These are phyloP conservation scores for Miichthys miiuy DNA, from an alignment of 2,797 vertebrate genomes.

Conservation along the genomic window DNA sequence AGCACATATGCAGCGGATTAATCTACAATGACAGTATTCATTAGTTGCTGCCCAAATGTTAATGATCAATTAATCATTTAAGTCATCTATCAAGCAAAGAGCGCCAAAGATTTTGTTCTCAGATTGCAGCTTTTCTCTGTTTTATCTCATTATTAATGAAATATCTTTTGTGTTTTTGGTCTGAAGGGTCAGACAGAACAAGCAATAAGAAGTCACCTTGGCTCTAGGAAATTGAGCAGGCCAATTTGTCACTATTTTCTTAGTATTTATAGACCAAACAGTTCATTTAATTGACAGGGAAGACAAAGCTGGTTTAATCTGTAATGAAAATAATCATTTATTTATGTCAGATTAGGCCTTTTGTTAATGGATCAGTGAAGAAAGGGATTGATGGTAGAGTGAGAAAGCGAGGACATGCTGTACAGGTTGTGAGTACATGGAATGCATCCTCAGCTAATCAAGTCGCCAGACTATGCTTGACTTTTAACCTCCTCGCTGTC, in stretches of 20 bases:
- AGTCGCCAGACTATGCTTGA: constrained; percentile 44
- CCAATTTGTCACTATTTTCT: not conserved
- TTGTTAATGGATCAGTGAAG: not conserved
- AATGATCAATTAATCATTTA: constrained; percentile 1
- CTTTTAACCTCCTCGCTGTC: constrained; percentile 62
- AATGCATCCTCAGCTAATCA: constrained; percentile 35
- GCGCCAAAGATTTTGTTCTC: not conserved
- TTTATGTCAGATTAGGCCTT: not conserved
- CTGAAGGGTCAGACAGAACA: not conserved
- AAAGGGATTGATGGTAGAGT: not conserved
- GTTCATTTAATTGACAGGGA: not conserved
- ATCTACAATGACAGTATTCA: constrained; percentile 1
- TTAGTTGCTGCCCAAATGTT: not conserved
- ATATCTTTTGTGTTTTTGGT: not conserved
- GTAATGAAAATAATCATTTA: not conserved
- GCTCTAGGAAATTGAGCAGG: not conserved
- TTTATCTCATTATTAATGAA: not conserved
- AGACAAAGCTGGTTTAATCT: not conserved
- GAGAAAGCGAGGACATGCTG: not conserved
- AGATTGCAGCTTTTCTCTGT: not conserved
- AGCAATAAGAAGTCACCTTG: not conserved
- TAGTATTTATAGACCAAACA: not conserved
- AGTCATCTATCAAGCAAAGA: not conserved
- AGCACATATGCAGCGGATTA: not conserved
- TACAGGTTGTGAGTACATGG: constrained; percentile 35